Base-by-base conservation (phyloP, 2,113 vertebrate genomes). In the Cacatua alba region DNA sequence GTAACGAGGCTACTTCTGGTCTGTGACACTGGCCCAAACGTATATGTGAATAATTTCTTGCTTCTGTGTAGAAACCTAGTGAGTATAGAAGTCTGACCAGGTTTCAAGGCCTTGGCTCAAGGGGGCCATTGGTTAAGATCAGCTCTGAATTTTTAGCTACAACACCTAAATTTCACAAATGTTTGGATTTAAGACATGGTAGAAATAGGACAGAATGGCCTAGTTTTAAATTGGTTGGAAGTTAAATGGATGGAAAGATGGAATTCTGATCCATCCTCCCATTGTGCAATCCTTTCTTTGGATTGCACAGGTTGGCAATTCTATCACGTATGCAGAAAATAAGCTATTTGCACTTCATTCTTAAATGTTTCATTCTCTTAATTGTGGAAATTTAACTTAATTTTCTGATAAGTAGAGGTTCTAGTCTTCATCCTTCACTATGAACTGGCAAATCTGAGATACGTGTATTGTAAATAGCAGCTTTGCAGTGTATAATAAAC, bases 381-480 rank as follows among this genome's bases (percentile, higher is more conserved):
- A 52, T 4, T 81, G 29, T 49, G 63, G 35, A 74, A 84, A 24
- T 28, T 44, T 62, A 46, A 41, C 14, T 37, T 89, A 6, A 63
- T 46, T 84, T 89, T 76, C 52, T 71, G 19, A 2, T 6, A 60
- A 64, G 41, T 1, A 57, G 31, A 37, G 12, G 37, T 46, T 59
- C 46, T 72, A 59, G 17, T 39, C 48, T 53, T 52, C 37, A 24
- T 15, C 23, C 60, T 76, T 39, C 35, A 33, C n/a, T 39, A 7
- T 5, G 15, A 15, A 44, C 26, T 17, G 51, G 46, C 46, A n/a
- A 87, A 62, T 16, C n/a, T 57, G 60, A 84, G 55, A 25, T 46
- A 7, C 0, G 0, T 28, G 37, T 8, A 9, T 9, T 8, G 3
- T n/a, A 29, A 69, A 6, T 0, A 59, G 35, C 25, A 52, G 41